Percentiles rank a stretch among this genome's conserved stretches.
These are phyloP conservation scores for Anomalospiza imberbis DNA, from an alignment of 2,797 vertebrate genomes.

Conservation along the genomic window DNA sequence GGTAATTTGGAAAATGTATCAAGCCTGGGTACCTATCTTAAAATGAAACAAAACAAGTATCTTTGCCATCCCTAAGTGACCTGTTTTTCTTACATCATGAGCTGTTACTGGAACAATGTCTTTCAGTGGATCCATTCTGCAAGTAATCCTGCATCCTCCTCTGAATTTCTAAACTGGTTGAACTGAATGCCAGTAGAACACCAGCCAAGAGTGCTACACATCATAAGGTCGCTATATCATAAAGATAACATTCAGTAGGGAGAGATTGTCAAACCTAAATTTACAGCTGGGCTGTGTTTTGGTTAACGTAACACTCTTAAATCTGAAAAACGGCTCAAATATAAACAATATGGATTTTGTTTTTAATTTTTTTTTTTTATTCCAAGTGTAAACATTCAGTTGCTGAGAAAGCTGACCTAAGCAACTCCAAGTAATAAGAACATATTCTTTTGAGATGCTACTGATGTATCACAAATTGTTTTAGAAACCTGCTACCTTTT, in stretches of 20 bases:
- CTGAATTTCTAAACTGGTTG: neutral
- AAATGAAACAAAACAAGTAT: neutral
- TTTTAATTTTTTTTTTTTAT: neutral
- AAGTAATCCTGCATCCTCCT: neutral
- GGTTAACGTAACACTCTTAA: neutral
- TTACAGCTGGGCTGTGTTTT: neutral
- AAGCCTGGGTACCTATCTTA: neutral
- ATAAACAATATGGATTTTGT: neutral
- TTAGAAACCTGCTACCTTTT: slow-evolving; percentile 6
- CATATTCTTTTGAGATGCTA: neutral
- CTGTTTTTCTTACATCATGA: neutral
- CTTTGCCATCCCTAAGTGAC: neutral
- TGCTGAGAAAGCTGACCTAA: neutral
- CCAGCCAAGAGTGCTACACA: neutral
- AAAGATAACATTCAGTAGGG: neutral
- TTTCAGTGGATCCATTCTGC: neutral
- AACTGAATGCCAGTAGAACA: neutral
- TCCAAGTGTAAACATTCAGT: neutral
- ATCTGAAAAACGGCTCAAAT: neutral
- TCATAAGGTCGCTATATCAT: neutral
- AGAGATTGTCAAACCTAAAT: neutral
- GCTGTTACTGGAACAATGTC: neutral
- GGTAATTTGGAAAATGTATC: neutral
- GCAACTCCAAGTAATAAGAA: neutral
- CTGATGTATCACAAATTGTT: neutral